A percentile compares a stretch with the other conserved stretches of the same genome.
Evolutionary conservation across 1,140 invertebrate species (phyloP).

Genomic region (Hesperophylax magnus): DNA sequence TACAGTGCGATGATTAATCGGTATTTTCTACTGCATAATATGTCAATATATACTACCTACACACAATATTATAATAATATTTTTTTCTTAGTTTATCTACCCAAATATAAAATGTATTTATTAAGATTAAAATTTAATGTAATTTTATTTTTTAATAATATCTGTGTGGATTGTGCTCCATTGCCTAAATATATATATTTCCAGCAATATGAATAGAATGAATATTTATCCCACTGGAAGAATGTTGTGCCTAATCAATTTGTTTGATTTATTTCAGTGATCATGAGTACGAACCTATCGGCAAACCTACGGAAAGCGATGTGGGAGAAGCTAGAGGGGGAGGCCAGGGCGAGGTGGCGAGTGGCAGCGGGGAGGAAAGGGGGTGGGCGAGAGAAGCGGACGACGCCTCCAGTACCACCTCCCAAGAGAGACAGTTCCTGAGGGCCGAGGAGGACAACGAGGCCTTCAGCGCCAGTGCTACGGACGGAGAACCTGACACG

Average conservation of each 20-base stretch:
- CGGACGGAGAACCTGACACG: constrained; percentile 62
- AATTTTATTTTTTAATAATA: no score
- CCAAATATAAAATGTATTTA: no score
- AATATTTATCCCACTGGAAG: no score
- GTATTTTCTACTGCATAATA: no score
- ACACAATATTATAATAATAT: no score
- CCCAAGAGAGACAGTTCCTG: constrained; percentile 50
- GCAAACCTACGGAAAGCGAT: constrained; percentile 62
- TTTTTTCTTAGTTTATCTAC: no score
- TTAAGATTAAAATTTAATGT: no score
- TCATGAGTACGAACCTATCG: constrained; percentile 90
- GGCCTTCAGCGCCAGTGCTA: constrained; percentile 68
- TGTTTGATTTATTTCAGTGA: constrained; percentile 74
- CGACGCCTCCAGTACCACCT: constrained; percentile 68
- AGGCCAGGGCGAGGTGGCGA: neutral
- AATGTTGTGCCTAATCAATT: neutral
- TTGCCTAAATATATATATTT: no score
- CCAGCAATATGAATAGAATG: no score
- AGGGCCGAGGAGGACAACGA: constrained; percentile 63
- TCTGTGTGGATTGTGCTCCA: no score
- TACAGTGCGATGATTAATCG: no score
- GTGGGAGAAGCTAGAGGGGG: neutral
- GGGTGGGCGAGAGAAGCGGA: constrained; percentile 53
- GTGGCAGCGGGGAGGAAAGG: neutral
- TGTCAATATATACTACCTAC: no score